Percentiles rank a stretch among this genome's conserved stretches.
phyloP scores from a whole-genome alignment of 2,113 vertebrate genomes.

The Anoplopoma fimbria region DNA sequence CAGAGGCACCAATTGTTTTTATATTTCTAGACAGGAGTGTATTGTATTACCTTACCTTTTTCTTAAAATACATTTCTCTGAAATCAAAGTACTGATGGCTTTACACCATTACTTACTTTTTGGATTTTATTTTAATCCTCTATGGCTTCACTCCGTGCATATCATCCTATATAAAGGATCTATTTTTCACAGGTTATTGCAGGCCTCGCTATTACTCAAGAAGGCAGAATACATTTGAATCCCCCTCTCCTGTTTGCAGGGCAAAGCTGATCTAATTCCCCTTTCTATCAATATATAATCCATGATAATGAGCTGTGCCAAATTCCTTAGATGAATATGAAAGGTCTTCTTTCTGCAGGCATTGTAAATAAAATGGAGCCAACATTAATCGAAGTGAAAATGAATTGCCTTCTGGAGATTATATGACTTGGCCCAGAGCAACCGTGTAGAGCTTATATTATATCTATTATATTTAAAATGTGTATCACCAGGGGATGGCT shows the following conservation, averaged over 20 bases:
- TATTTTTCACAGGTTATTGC: conserved; percentile 33
- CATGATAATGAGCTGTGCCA: conserved; percentile 77
- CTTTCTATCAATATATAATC: conserved; percentile 80
- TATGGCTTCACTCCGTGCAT: neutral
- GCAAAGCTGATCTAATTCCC: conserved; percentile 76
- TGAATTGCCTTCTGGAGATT: conserved; percentile 82
- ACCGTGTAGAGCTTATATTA: conserved; percentile 55
- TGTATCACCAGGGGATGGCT: conserved; percentile 14
- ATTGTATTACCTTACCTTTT: conserved; percentile 36
- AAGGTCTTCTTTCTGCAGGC: conserved; percentile 80
- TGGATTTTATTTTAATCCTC: conserved; percentile 40
- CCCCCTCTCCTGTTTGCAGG: conserved; percentile 54
- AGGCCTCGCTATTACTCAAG: conserved; percentile 36
- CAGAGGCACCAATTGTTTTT: conserved; percentile 35
- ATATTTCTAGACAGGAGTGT: conserved; percentile 16
- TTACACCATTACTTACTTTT: conserved; percentile 8
- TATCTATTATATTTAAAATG: conserved; percentile 68
- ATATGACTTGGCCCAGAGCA: conserved; percentile 70
- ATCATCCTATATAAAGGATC: conserved; percentile 8
- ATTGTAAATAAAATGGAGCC: conserved; percentile 83
- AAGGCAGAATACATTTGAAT: conserved; percentile 41
- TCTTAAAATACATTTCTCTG: conserved; percentile 34
- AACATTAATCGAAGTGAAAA: conserved; percentile 81
- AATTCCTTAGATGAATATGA: conserved; percentile 81
- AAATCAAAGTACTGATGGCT: conserved; percentile 30